Evolutionary conservation across 2,888 invertebrate genomes (phyloP).

Genomic region (Philaethria dido): DNA sequence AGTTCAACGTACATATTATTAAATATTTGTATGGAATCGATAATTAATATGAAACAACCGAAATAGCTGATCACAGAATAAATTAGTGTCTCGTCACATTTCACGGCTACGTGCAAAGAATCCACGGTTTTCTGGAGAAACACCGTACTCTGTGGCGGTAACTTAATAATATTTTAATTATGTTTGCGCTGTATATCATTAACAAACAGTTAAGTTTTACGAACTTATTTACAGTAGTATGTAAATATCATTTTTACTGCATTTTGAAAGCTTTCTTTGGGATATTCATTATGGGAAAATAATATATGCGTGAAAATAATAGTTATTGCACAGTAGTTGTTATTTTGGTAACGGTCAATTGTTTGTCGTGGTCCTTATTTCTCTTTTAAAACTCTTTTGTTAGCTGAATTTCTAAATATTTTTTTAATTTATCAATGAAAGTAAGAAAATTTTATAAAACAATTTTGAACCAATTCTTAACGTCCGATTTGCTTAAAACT

Average conservation of each 20-base stretch:
- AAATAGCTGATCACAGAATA: constrained; percentile 71
- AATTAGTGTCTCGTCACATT: constrained; percentile 74
- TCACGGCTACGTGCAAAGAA: constrained; percentile 73
- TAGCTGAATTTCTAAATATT: too few species aligned
- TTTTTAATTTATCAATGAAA: too few species aligned
- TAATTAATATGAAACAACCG: constrained; percentile 68
- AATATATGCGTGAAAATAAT: constrained; percentile 3
- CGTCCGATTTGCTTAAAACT: too few species aligned
- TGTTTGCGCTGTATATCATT: constrained; percentile 61
- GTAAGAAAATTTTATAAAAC: too few species aligned
- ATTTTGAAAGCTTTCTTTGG: background rate
- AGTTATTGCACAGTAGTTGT: background rate
- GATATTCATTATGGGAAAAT: background rate
- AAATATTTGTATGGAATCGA: constrained; percentile 73
- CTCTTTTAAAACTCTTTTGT: too few species aligned
- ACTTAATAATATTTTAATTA: constrained; percentile 56
- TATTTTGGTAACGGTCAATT: background rate
- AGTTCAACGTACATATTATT: constrained; percentile 61
- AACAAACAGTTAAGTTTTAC: constrained; percentile 48
- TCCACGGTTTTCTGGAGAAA: constrained; percentile 68
- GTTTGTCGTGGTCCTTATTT: too few species aligned
- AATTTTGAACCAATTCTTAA: too few species aligned
- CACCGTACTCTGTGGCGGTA: constrained; percentile 44
- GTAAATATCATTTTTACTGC: constrained; percentile 16
- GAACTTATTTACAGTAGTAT: constrained; percentile 30